These are phyloP conservation scores for Schlechtendalia chinensis DNA, from an alignment of 1,140 invertebrate genomes.

Conservation along the genomic window DNA sequence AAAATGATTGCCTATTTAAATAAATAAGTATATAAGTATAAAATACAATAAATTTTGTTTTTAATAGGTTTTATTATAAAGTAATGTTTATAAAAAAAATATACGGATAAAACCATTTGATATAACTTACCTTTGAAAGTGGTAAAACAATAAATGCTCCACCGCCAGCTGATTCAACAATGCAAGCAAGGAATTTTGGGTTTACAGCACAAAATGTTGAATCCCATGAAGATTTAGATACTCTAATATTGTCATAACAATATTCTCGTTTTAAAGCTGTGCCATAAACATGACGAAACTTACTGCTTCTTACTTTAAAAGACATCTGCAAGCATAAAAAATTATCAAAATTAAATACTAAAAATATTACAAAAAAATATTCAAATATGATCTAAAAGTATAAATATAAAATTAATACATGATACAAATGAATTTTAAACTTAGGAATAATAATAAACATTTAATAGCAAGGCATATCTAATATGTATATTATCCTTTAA, in stretches of 20 bases:
- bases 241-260: slow-evolving; percentile 98
- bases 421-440: too few species aligned
- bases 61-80: too few species aligned
- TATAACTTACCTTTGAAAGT: slow-evolving; percentile 77
- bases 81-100: too few species aligned
- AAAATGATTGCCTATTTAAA: too few species aligned
- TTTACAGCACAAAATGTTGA: slow-evolving; percentile 98
- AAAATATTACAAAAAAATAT: too few species aligned
- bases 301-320: slow-evolving; percentile 92
- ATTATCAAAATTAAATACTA: background rate
- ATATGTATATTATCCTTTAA: too few species aligned
- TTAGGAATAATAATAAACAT: too few species aligned
- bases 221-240: slow-evolving; percentile 98
- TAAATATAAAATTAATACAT: too few species aligned
- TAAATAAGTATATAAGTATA: too few species aligned
- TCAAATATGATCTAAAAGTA: too few species aligned
- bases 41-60: too few species aligned
- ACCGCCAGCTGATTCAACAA: slow-evolving; percentile 97
- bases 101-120: slow-evolving; percentile 54
- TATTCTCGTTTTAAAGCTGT: slow-evolving; percentile 93
- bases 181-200: slow-evolving; percentile 98
- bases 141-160: slow-evolving; percentile 98
- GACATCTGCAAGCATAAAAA: slow-evolving; percentile 66
- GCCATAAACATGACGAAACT: slow-evolving; percentile 98
- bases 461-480: too few species aligned